These are phyloP conservation scores for Synergus gifuensis DNA, from an alignment of 2,888 invertebrate genomes.

Conservation along the genomic window DNA sequence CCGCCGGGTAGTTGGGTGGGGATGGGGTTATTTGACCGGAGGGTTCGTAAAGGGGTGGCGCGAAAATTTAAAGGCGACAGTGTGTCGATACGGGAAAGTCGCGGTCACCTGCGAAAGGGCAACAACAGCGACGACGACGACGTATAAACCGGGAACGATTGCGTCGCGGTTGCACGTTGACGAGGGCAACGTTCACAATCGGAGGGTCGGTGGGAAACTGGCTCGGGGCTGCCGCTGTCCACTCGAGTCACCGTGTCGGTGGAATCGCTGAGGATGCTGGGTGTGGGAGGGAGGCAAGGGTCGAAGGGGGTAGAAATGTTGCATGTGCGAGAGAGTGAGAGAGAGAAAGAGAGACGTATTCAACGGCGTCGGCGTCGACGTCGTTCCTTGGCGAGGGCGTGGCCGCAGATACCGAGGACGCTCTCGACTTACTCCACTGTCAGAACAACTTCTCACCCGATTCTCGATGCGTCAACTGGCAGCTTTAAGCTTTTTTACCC, in stretches of 20 bases:
- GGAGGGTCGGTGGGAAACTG: slow-evolving; percentile 56
- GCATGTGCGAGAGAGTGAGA: not conserved
- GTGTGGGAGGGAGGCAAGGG: not conserved
- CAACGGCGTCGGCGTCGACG: slow-evolving; percentile 56
- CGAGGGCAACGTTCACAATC: slow-evolving; percentile 46
- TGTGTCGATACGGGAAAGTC: not conserved
- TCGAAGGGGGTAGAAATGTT: slow-evolving; percentile 7
- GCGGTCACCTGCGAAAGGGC: not conserved
- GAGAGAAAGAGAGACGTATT: slow-evolving; percentile 41
- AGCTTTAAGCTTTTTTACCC: slow-evolving; percentile 41
- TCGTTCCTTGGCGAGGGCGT: slow-evolving; percentile 72
- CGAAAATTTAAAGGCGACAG: not conserved
- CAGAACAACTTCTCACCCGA: slow-evolving; percentile 38
- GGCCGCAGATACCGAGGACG: slow-evolving; percentile 62
- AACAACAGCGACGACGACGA: slow-evolving; percentile 11
- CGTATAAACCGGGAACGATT: slow-evolving; percentile 28
- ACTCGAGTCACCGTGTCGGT: slow-evolving; percentile 49
- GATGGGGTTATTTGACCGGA: not conserved
- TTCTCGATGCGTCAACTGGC: slow-evolving; percentile 45
- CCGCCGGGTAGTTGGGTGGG: not conserved
- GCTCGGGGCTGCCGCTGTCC: slow-evolving; percentile 54
- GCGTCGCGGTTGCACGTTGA: slow-evolving; percentile 41
- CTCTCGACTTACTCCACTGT: slow-evolving; percentile 51
- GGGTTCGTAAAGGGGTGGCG: slow-evolving; percentile 1
- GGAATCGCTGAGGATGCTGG: slow-evolving; percentile 30